phyloP scores from a whole-genome alignment of 2,888 invertebrate species.

The Eupithecia dodoneata region DNA sequence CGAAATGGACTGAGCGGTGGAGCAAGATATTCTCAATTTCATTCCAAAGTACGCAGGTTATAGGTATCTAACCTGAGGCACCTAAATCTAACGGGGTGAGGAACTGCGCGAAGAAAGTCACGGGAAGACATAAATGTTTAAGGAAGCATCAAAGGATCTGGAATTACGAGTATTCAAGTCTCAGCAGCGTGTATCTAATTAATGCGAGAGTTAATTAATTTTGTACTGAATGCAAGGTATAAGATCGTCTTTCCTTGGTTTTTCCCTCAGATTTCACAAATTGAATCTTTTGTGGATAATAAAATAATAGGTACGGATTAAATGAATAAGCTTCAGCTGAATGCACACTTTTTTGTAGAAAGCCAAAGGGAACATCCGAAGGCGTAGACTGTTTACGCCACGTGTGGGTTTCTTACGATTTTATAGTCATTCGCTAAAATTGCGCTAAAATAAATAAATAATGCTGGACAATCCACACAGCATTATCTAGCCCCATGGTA shows the following conservation, averaged over 20 bases:
- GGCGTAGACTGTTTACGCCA: no score
- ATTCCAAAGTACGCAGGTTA: no score
- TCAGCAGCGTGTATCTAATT: constrained; percentile 5
- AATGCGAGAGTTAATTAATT: constrained; percentile 13
- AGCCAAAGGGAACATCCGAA: not conserved
- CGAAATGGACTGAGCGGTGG: no score
- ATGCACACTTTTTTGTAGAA: not conserved
- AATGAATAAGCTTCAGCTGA: not conserved
- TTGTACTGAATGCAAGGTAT: constrained; percentile 8
- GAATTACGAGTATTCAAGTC: not conserved
- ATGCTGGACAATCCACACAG: no score
- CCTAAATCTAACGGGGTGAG: not conserved
- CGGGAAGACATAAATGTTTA: not conserved
- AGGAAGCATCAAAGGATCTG: constrained; percentile 5
- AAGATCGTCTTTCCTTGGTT: constrained; percentile 6
- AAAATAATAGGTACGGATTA: not conserved
- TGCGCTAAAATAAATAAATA: not conserved
- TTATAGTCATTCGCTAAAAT: not conserved
- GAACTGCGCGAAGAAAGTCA: not conserved
- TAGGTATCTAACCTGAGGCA: not conserved
- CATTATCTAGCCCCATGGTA: no score
- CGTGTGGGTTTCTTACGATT: not conserved
- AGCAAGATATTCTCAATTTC: no score
- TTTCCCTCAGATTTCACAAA: not conserved
- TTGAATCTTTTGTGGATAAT: not conserved